Evolutionary conservation across 2,113 vertebrate species (phyloP), one percentile per base, ranked within the genome.

Genomic region (Oxyura jamaicensis): DNA sequence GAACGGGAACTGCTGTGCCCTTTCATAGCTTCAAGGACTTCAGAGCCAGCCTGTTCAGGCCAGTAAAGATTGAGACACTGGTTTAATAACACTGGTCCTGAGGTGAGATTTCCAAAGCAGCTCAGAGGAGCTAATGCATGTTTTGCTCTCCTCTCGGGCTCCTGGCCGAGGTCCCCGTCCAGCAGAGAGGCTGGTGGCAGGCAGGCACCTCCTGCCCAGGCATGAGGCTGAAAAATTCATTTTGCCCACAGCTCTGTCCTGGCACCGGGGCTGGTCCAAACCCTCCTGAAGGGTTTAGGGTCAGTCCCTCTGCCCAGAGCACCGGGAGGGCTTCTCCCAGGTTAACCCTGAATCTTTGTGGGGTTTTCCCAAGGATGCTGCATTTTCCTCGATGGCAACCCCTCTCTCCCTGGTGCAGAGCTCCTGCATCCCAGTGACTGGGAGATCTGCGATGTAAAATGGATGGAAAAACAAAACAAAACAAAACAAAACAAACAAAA

Each of bases 111-210:
- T 50, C 41, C 59, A 71, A 29, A 81, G 69, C 41, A 5, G 1
- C 3, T 72, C 14, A 20, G 48, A 16, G 7, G 14, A 92, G 17
- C 11, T 28, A 21, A 10, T 48, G 52, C 6, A 5, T 8, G 1
- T 22, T 52, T 22, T 36, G 20, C 3, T 56, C 5, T 36, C 39
- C 21, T 50, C 33, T 7, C 3, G 26, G 50, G 66, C 59, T 13
- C 31, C 9, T 10, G 20, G 19, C 31, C 2, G 0, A 28, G 13
- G 8, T 13, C 33, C 22, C 1, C 0, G 3, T 0, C 3, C 29
- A 53, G n/a, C 36, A 25, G 50, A 69, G 36, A 1, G 31, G 63
- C 31, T 14, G 63, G 28, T 76, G 71, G 46, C 3, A 1, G 33
- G 29, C 6, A 19, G 36, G 19, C 42, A 12, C 60, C 0, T 50